These are phyloP conservation scores for Nasonia vitripennis DNA, from an alignment of 1,140 invertebrate genomes.

Conservation along the genomic window DNA sequence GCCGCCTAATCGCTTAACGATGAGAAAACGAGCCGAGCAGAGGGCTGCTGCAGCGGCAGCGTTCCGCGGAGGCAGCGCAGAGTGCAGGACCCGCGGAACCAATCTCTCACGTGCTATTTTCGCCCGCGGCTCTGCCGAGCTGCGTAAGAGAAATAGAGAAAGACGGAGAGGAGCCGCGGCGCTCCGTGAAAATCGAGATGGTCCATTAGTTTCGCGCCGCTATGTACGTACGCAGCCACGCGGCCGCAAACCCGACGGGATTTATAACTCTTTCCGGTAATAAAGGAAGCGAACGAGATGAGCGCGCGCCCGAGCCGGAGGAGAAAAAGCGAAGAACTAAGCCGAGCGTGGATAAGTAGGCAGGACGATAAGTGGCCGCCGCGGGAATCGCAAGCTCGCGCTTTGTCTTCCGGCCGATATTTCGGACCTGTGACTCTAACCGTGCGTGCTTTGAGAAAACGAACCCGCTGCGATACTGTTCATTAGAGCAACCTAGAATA, in stretches of 20 bases:
- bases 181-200: conserved; percentile 43
- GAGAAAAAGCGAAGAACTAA: background rate
- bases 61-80: background rate
- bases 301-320: background rate
- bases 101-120: conserved; percentile 55
- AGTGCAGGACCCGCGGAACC: conserved; percentile 30
- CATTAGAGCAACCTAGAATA: too few relatives aligned
- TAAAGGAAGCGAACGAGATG: conserved; percentile 28
- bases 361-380: background rate
- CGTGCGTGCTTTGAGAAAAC: too few relatives aligned
- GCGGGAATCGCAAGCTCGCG: too few relatives aligned
- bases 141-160: background rate
- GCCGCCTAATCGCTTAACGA: conserved; percentile 62
- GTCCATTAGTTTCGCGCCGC: conserved; percentile 38
- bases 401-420: background rate
- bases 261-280: conserved; percentile 49
- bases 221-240: background rate
- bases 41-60: conserved; percentile 14
- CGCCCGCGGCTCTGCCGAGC: conserved; percentile 35
- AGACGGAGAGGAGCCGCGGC: background rate
- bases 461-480: too few relatives aligned
- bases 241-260: conserved; percentile 16
- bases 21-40: conserved; percentile 61
- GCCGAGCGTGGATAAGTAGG: background rate
- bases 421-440: background rate